Evolutionary conservation across 1,140 invertebrate species (phyloP).

Genomic region (Leptinotarsa defecta): DNA sequence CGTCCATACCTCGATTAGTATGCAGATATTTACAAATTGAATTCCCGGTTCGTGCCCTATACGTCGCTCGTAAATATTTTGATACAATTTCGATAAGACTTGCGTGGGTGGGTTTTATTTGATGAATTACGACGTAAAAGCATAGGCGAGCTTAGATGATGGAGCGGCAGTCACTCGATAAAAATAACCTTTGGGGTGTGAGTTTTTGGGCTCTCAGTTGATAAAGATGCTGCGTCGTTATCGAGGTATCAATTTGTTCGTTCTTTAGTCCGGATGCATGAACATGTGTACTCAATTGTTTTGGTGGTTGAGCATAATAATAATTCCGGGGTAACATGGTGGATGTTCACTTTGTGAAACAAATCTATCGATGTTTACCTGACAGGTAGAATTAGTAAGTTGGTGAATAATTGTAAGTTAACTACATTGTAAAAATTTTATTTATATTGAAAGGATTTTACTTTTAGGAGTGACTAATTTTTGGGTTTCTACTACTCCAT

Average conservation of each 20-base stretch:
- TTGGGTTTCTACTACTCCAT: no score
- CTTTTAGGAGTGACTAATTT: no score
- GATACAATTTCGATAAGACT: conserved; percentile 20
- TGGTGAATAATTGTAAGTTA: no score
- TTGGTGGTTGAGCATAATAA: neutral
- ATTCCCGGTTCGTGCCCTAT: conserved; percentile 3
- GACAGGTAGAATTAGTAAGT: no score
- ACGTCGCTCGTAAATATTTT: conserved; percentile 11
- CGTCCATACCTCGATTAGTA: neutral
- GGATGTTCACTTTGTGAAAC: no score
- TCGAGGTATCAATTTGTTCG: neutral
- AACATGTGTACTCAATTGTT: neutral
- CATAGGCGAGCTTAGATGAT: neutral
- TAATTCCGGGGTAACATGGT: neutral
- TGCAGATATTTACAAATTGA: conserved; percentile 8
- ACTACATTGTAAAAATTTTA: no score
- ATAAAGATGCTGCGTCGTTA: conserved; percentile 1
- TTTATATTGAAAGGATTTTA: no score
- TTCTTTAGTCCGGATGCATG: neutral
- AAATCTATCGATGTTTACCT: no score
- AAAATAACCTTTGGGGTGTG: conserved; percentile 10
- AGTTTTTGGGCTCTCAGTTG: neutral
- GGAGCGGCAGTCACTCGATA: conserved; percentile 6
- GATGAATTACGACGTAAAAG: conserved; percentile 3
- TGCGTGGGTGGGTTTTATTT: conserved; percentile 7